Conservation (phyloP, 2,888 invertebrate genomes). For the Zaprionus obscuricornis region DNA sequence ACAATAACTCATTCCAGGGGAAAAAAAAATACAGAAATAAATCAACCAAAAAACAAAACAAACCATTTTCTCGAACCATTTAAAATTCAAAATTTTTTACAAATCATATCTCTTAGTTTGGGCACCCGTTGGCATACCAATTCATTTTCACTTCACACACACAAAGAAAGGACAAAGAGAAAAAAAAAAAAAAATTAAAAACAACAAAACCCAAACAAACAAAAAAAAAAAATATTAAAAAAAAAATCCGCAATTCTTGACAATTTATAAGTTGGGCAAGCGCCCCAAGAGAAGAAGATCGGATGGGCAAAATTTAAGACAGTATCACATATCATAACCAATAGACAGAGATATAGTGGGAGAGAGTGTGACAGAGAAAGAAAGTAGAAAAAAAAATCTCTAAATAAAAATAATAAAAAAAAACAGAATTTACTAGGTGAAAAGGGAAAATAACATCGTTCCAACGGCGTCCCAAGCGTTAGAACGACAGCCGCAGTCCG, state of each 20-base stretch:
- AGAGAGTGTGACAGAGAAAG: no score
- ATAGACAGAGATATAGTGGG: no score
- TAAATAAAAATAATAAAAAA: neutral
- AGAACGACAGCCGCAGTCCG: constrained; percentile 23
- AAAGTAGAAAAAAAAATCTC: neutral
- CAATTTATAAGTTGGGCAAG: no score
- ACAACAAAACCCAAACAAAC: no score
- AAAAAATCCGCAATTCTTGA: no score
- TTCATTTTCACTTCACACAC: no score
- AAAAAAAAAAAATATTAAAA: no score
- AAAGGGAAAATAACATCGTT: constrained; percentile 12
- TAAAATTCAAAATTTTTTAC: constrained; percentile 32
- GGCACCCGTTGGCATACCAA: constrained; percentile 14
- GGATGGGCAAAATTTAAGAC: no score
- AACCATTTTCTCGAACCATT: constrained; percentile 25
- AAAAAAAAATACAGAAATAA: constrained; percentile 8
- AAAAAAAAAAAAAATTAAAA: no score
- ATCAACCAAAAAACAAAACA: neutral
- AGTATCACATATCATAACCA: no score
- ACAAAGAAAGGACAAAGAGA: neutral
- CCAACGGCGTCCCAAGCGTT: constrained; percentile 49
- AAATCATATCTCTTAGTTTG: constrained; percentile 10
- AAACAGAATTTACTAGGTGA: constrained; percentile 1
- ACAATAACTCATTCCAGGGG: constrained; percentile 19
- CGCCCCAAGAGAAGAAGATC: no score